phyloP scores from a whole-genome alignment of 2,888 invertebrate genomes.

The Caenorhabditis zanzibari region DNA sequence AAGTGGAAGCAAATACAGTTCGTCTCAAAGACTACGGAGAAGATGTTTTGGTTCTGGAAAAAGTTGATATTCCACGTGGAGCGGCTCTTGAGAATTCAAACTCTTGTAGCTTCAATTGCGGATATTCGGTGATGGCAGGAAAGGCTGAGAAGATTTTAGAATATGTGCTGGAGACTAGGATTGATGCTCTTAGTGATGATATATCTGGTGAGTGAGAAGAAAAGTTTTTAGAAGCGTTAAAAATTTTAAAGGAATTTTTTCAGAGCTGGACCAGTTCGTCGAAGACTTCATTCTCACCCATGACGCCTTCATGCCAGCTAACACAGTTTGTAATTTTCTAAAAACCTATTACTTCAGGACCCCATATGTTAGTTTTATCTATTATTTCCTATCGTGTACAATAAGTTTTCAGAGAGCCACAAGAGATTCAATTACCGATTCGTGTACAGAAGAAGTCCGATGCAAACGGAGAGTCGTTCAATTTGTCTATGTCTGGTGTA shows the following conservation, averaged over 20 bases:
- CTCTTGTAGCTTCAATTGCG: constrained; percentile 54
- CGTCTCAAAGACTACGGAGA: constrained; percentile 91
- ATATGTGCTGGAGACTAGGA: constrained; percentile 90
- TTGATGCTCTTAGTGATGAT: constrained; percentile 84
- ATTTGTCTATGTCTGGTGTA: constrained; percentile 90
- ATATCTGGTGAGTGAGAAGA: constrained; percentile 19
- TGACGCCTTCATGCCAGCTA: constrained; percentile 90
- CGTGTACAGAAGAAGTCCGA: constrained; percentile 47
- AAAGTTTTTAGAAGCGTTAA: no score
- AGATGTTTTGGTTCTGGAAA: constrained; percentile 91
- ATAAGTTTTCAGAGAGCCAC: constrained; percentile 24
- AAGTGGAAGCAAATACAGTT: constrained; percentile 93
- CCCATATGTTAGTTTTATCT: constrained; percentile 27
- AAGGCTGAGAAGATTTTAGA: constrained; percentile 92
- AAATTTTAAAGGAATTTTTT: constrained; percentile 4
- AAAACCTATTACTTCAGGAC: constrained; percentile 79
- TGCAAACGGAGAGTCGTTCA: constrained; percentile 88
- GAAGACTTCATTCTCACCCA: constrained; percentile 92
- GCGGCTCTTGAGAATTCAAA: constrained; percentile 69
- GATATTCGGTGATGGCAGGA: constrained; percentile 92
- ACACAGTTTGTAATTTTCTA: constrained; percentile 87
- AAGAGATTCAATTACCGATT: constrained; percentile 31
- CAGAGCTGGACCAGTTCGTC: constrained; percentile 86
- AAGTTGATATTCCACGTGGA: constrained; percentile 81
- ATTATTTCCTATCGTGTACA: not conserved